Conservation (phyloP, 1,140 invertebrate species). For the Tetragonula clypearis region DNA sequence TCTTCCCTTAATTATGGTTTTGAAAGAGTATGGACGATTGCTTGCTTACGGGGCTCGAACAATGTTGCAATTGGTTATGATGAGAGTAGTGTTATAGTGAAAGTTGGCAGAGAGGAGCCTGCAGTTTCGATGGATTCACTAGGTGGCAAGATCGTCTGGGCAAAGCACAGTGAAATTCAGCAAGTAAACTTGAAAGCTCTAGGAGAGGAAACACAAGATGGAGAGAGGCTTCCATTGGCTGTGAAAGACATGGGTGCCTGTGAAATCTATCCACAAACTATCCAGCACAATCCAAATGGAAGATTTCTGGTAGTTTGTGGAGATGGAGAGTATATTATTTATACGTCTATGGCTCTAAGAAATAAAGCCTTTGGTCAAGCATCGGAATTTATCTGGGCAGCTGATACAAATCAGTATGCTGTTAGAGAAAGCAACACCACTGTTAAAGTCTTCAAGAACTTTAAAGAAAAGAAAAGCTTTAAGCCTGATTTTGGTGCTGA, state of each 20-base stretch:
- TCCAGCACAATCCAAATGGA: constrained; percentile 99
- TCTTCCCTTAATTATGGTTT: constrained; percentile 99
- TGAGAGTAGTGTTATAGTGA: constrained; percentile 98
- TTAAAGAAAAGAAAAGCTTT: constrained; percentile 97
- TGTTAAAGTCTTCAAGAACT: constrained; percentile 98
- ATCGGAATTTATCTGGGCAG: constrained; percentile 99
- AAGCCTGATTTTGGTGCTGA: constrained; percentile 98
- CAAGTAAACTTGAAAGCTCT: constrained; percentile 97
- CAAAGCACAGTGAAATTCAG: constrained; percentile 98
- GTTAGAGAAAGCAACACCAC: constrained; percentile 95
- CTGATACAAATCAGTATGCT: constrained; percentile 97
- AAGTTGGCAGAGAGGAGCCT: constrained; percentile 98
- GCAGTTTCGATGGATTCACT: constrained; percentile 99
- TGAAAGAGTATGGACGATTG: constrained; percentile 98
- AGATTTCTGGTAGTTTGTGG: constrained; percentile 99
- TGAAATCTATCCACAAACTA: constrained; percentile 99
- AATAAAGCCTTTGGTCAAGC: constrained; percentile 99
- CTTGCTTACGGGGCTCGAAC: constrained; percentile 97
- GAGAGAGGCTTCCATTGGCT: constrained; percentile 90
- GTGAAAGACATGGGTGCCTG: constrained; percentile 99
- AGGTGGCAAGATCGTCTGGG: constrained; percentile 99
- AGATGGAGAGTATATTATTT: constrained; percentile 99
- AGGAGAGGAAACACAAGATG: constrained; percentile 85
- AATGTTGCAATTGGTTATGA: constrained; percentile 99
- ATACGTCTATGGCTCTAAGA: constrained; percentile 98